Percentiles rank a stretch among this genome's conserved stretches.
phyloP scores from a whole-genome alignment of 1,140 invertebrate species.

The Atta cephalotes region DNA sequence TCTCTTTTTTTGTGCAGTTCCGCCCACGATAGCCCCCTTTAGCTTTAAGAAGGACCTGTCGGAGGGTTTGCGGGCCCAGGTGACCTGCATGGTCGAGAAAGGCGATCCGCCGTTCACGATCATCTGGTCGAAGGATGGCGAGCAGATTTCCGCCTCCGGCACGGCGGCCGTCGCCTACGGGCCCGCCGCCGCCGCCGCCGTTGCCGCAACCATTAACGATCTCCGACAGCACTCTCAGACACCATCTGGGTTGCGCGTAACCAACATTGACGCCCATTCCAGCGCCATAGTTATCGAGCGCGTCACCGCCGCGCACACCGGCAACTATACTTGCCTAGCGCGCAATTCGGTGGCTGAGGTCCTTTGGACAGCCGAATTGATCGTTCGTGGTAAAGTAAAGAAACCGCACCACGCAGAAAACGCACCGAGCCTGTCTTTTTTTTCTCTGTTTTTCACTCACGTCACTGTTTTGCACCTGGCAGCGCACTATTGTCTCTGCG shows the following conservation, averaged over 20 bases:
- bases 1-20: slow-evolving; percentile 88
- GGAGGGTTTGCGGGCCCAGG: slow-evolving; percentile 96
- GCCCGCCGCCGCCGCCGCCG: slow-evolving; percentile 78
- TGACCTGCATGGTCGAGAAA: slow-evolving; percentile 97
- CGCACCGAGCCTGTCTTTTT: slow-evolving; percentile 60
- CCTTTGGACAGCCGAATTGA: slow-evolving; percentile 87
- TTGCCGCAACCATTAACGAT: slow-evolving; percentile 81
- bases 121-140: slow-evolving; percentile 93
- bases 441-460: slow-evolving; percentile 44
- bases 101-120: slow-evolving; percentile 97
- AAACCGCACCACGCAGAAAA: slow-evolving; percentile 41
- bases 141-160: slow-evolving; percentile 86
- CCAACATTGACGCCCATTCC: slow-evolving; percentile 93
- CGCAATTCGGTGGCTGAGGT: slow-evolving; percentile 93
- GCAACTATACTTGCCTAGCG: slow-evolving; percentile 96
- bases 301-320: slow-evolving; percentile 93
- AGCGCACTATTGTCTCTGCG: slow-evolving; percentile 66
- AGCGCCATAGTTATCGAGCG: slow-evolving; percentile 95
- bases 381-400: slow-evolving; percentile 89
- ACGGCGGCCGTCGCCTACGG: slow-evolving; percentile 62
- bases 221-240: slow-evolving; percentile 67
- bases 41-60: slow-evolving; percentile 88
- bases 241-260: slow-evolving; percentile 82
- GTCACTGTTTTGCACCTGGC: slow-evolving; percentile 68
- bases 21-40: slow-evolving; percentile 94